These are phyloP conservation scores for Monopterus albus DNA, from an alignment of 2,113 vertebrate species.

Conservation along the genomic window DNA sequence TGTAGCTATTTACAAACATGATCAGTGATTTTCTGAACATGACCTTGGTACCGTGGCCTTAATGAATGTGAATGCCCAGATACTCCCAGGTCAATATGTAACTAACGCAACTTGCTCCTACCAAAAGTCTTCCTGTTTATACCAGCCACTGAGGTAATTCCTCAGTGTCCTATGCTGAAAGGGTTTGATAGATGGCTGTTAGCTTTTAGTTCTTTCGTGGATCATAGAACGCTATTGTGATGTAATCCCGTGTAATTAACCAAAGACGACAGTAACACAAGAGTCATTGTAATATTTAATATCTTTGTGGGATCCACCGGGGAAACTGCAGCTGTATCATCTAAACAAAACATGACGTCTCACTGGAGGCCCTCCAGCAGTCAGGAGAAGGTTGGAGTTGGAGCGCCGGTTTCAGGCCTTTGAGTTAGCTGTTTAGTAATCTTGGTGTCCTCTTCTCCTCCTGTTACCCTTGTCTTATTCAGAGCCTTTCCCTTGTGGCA, in stretches of 20 bases:
- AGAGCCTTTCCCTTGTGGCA: slow-evolving; percentile 54
- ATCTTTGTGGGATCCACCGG: slow-evolving; percentile 58
- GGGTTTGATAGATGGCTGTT: slow-evolving; percentile 62
- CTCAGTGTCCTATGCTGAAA: slow-evolving; percentile 36
- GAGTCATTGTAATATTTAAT: slow-evolving; percentile 72
- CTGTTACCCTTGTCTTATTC: slow-evolving; percentile 58
- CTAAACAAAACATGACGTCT: slow-evolving; percentile 52
- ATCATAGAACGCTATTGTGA: slow-evolving; percentile 64
- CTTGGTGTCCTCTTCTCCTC: slow-evolving; percentile 52
- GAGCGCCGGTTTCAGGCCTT: slow-evolving; percentile 41
- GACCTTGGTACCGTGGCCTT: slow-evolving; percentile 59
- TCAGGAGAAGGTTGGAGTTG: slow-evolving; percentile 50
- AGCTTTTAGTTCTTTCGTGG: slow-evolving; percentile 50
- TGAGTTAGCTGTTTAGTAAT: slow-evolving; percentile 58
- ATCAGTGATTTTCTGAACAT: slow-evolving; percentile 48
- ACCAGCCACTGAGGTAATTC: slow-evolving; percentile 43
- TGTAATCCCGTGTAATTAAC: slow-evolving; percentile 79
- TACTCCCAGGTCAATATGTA: slow-evolving; percentile 45
- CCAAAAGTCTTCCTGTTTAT: slow-evolving; percentile 49
- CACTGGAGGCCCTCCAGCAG: slow-evolving; percentile 44
- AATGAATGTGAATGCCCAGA: slow-evolving; percentile 41
- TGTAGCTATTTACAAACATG: slow-evolving; percentile 49
- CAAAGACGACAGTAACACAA: slow-evolving; percentile 72
- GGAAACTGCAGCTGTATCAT: slow-evolving; percentile 36
- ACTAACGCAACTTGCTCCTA: slow-evolving; percentile 32